Evolutionary conservation across 35 echinoderm and acorn worm genomes (phyloP).

Genomic region (Eucidaris tribuloides): DNA sequence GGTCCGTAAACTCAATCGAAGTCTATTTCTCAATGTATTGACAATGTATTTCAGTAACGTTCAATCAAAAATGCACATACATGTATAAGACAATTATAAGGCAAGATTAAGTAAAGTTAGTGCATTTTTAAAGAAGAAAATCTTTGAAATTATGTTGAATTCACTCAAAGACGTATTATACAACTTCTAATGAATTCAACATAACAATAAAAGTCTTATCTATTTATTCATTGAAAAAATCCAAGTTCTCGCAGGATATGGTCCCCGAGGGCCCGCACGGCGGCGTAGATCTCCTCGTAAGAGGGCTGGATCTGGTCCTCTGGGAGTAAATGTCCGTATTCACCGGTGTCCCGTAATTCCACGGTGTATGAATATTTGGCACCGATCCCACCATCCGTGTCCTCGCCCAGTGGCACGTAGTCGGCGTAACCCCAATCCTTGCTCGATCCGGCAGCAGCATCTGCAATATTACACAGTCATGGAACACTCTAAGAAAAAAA

Average conservation of each 20-base stretch:
- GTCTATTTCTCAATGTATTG: no score
- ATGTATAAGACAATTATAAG: no score
- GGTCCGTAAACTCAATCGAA: no score
- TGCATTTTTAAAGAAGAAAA: no score
- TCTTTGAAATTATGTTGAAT: no score
- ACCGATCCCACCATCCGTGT: neutral
- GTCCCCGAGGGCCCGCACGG: constrained; percentile 1
- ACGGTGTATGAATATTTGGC: constrained; percentile 41
- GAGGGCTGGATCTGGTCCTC: constrained; percentile 33
- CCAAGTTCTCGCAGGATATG: neutral
- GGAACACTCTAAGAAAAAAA: neutral
- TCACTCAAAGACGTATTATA: no score
- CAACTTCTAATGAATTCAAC: no score
- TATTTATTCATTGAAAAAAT: no score
- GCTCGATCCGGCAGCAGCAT: constrained; percentile 39
- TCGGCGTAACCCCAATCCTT: constrained; percentile 34
- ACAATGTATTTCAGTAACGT: no score
- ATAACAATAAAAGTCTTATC: no score
- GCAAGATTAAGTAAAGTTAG: no score
- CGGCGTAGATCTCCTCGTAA: constrained; percentile 21
- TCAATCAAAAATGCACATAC: no score
- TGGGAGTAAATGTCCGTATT: constrained; percentile 30
- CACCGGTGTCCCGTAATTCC: constrained; percentile 48
- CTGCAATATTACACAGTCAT: neutral
- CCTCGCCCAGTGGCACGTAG: neutral